These are phyloP conservation scores for Sycophaga agraensis DNA, from an alignment of 1,140 invertebrate species.

Conservation along the genomic window DNA sequence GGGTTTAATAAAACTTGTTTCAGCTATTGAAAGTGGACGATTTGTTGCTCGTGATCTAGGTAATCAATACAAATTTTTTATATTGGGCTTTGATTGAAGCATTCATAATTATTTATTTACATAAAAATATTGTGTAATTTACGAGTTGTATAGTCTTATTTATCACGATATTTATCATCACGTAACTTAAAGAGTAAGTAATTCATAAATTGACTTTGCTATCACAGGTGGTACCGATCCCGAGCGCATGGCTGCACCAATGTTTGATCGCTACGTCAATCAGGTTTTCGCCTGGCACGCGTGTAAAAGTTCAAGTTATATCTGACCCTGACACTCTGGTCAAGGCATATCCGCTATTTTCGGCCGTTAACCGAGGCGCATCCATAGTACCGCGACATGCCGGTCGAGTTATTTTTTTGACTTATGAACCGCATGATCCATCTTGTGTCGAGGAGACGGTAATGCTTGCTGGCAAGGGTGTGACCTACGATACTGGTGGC, in stretches of 20 bases:
- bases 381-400: constrained; percentile 74
- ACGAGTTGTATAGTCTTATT: too few relatives aligned
- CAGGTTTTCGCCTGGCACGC: constrained; percentile 65
- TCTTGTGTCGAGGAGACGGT: constrained; percentile 73
- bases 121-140: too few relatives aligned
- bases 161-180: too few relatives aligned
- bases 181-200: too few relatives aligned
- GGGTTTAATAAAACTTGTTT: constrained; percentile 64
- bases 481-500: constrained; percentile 92
- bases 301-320: constrained; percentile 74
- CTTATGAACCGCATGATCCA: constrained; percentile 72
- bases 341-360: constrained; percentile 86
- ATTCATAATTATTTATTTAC: too few relatives aligned
- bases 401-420: constrained; percentile 83
- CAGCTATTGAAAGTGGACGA: constrained; percentile 74
- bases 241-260: constrained; percentile 86
- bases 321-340: constrained; percentile 65
- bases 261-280: constrained; percentile 78
- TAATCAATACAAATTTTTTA: too few relatives aligned
- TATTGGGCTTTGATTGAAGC: too few relatives aligned
- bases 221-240: constrained; percentile 86
- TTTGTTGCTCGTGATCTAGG: constrained; percentile 80
- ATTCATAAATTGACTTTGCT: too few relatives aligned
- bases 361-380: constrained; percentile 87
- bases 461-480: constrained; percentile 92